Percentiles rank a stretch among this genome's conserved stretches.
These are phyloP conservation scores for Cochlearius cochlearius DNA, from an alignment of 2,113 vertebrate species.

Conservation along the genomic window DNA sequence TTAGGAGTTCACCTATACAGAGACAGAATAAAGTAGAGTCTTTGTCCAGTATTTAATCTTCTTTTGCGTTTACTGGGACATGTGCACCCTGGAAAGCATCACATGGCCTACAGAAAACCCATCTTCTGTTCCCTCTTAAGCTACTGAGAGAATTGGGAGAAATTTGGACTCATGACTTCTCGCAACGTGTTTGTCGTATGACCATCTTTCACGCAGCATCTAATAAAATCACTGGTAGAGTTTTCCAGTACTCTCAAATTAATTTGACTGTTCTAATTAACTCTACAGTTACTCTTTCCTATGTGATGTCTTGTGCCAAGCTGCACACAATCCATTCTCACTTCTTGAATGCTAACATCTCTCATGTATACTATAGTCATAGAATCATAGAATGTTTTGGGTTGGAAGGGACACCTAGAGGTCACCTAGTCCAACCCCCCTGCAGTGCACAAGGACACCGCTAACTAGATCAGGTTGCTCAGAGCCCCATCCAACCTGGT, in stretches of 20 bases:
- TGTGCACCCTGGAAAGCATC: not conserved
- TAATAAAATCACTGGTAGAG: not conserved
- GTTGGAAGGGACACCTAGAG: too few relatives aligned
- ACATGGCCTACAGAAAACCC: not conserved
- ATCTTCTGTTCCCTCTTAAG: not conserved
- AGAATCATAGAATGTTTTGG: too few relatives aligned
- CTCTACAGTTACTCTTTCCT: not conserved
- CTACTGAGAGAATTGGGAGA: not conserved
- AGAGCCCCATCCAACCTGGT: too few relatives aligned
- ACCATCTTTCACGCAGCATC: not conserved
- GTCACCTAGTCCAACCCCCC: too few relatives aligned
- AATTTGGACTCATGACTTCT: not conserved
- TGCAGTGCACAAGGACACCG: too few relatives aligned
- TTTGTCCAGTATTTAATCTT: not conserved
- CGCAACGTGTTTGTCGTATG: not conserved
- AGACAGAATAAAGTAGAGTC: not conserved
- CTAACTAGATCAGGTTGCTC: too few relatives aligned
- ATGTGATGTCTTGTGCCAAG: not conserved
- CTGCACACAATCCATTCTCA: not conserved
- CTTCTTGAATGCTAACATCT: not conserved
- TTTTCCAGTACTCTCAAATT: not conserved
- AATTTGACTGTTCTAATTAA: not conserved
- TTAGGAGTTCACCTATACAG: not conserved
- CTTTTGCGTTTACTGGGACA: not conserved
- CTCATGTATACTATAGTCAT: rapidly evolving